Conservation (phyloP, 2,113 vertebrate species). For the Dicrurus megarhynchus region DNA sequence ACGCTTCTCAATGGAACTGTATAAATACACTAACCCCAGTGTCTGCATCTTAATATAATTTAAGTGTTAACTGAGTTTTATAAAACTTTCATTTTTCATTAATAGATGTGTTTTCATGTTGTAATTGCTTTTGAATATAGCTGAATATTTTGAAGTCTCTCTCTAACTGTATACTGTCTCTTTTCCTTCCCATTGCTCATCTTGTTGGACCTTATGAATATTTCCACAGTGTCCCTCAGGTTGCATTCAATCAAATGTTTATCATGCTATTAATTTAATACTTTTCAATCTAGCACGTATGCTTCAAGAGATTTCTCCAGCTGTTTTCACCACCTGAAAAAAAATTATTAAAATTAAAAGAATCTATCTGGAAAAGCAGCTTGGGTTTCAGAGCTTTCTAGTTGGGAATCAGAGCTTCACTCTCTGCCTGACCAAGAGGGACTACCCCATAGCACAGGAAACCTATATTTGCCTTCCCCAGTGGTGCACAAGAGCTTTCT, state of each 20-base stretch:
- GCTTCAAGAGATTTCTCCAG: not conserved
- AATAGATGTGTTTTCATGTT: not conserved
- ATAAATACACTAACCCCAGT: not conserved
- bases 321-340: not conserved
- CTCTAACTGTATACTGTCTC: not conserved
- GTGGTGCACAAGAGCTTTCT: not conserved
- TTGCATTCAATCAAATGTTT: not conserved
- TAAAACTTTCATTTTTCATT: not conserved
- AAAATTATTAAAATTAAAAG: not conserved
- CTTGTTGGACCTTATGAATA: not conserved
- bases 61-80: not conserved
- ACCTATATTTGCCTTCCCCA: not conserved
- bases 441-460: not conserved
- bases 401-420: not conserved
- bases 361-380: not conserved
- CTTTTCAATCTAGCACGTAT: not conserved
- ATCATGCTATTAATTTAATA: not conserved
- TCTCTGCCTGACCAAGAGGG: not conserved
- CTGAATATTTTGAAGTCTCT: not conserved
- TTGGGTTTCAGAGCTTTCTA: not conserved
- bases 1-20: not conserved
- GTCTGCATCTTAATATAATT: not conserved
- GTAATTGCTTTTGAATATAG: not conserved
- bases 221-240: not conserved
- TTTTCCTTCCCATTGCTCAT: not conserved